Evolutionary conservation across 1,140 invertebrate species (phyloP).

Genomic region (Macrostomum lignano): DNA sequence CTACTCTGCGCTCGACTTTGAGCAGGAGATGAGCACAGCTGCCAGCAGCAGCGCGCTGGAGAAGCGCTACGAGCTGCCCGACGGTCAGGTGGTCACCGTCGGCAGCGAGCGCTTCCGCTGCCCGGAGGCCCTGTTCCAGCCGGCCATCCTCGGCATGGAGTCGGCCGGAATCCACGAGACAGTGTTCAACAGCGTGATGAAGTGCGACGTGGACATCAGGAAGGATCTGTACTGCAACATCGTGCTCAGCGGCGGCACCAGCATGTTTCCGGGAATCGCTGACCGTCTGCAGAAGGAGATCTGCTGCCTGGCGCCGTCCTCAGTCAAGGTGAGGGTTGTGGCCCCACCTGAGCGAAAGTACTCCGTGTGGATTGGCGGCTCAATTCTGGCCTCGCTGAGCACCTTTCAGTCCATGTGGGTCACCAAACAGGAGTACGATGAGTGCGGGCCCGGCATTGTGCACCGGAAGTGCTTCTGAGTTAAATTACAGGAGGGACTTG

Average conservation of each 20-base stretch:
- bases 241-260: constrained; percentile 70
- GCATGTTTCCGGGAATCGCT: constrained; percentile 70
- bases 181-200: constrained; percentile 60
- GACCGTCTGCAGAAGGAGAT: constrained; percentile 50
- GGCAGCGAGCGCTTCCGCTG: constrained; percentile 88
- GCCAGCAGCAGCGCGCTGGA: not conserved
- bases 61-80: constrained; percentile 54
- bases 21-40: constrained; percentile 3
- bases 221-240: constrained; percentile 73
- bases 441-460: constrained; percentile 61
- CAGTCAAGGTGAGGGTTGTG: constrained; percentile 53
- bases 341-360: constrained; percentile 62
- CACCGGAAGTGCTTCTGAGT: constrained; percentile 83
- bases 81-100: constrained; percentile 82
- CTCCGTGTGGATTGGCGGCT: constrained; percentile 26
- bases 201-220: constrained; percentile 43
- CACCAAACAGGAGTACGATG: constrained; percentile 65
- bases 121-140: constrained; percentile 79
- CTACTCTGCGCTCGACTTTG: constrained; percentile 5
- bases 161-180: constrained; percentile 30
- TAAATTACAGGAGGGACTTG: too few species aligned
- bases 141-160: constrained; percentile 46
- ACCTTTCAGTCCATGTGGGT: constrained; percentile 37
- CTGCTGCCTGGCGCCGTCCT: constrained; percentile 39
- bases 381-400: constrained; percentile 26